Evolutionary conservation across 1,140 invertebrate species (phyloP).

Genomic region (Drosophila bifasciata): DNA sequence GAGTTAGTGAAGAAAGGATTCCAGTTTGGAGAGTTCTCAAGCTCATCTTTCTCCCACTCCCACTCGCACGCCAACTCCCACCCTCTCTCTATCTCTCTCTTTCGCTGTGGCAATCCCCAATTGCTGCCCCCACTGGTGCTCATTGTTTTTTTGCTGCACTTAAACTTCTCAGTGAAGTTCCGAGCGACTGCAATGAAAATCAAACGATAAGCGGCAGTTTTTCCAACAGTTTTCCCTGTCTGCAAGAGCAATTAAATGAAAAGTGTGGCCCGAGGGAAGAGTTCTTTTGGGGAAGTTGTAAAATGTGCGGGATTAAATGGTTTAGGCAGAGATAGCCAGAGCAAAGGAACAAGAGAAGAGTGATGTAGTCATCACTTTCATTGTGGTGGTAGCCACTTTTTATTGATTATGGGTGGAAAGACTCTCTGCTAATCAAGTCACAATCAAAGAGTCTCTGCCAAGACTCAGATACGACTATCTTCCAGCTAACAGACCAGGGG

Average conservation of each 20-base stretch:
- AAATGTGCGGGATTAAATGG: constrained; percentile 25
- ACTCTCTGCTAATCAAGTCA: too few species aligned
- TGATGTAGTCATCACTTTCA: too few species aligned
- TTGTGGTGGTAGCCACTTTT: too few species aligned
- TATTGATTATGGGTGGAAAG: too few species aligned
- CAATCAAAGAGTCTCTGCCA: too few species aligned
- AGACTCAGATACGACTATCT: too few species aligned
- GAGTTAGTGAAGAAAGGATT: neutral
- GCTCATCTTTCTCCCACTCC: neutral
- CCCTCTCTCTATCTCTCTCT: too few species aligned
- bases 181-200: constrained; percentile 55
- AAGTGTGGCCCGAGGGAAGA: constrained; percentile 34
- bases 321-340: constrained; percentile 5
- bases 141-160: constrained; percentile 47
- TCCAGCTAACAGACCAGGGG: too few species aligned
- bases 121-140: neutral
- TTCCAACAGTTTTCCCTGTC: constrained; percentile 54
- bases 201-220: constrained; percentile 72
- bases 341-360: too few species aligned
- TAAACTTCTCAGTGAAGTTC: constrained; percentile 56
- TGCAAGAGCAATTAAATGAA: constrained; percentile 66
- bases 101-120: neutral
- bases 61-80: neutral
- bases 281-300: constrained; percentile 32
- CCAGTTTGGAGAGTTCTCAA: constrained; percentile 1